These are phyloP conservation scores for Hemaris fuciformis DNA, from an alignment of 2,888 invertebrate genomes.

Conservation along the genomic window DNA sequence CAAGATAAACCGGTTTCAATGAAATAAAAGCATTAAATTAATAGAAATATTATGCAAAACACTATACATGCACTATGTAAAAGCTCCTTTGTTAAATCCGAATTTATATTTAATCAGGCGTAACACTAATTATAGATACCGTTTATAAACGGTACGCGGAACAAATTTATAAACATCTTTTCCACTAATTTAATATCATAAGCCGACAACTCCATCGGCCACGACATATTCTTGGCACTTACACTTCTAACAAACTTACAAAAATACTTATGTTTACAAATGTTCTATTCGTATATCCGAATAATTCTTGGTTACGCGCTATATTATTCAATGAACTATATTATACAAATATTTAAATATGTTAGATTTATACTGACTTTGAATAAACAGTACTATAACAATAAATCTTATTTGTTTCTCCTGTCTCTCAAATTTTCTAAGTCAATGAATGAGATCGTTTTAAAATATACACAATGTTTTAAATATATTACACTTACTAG, in stretches of 20 bases:
- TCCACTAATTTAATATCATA: background rate
- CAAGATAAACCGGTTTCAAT: too few relatives aligned
- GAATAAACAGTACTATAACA: background rate
- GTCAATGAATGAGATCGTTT: background rate
- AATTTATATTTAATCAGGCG: background rate
- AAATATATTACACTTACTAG: conserved; percentile 78
- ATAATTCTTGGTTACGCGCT: background rate
- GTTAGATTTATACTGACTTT: background rate
- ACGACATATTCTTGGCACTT: background rate
- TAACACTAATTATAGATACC: background rate
- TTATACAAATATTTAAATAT: background rate
- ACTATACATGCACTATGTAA: too few relatives aligned
- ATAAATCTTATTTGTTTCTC: background rate
- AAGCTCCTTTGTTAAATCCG: background rate
- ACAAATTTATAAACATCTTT: background rate
- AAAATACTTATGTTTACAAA: background rate
- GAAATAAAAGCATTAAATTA: background rate
- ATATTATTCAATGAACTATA: background rate
- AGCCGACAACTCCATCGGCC: background rate
- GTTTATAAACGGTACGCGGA: background rate
- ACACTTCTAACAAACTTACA: background rate
- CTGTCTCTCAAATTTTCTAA: background rate
- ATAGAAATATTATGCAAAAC: background rate
- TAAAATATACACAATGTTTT: too few relatives aligned
- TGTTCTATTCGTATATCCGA: background rate